Evolutionary conservation across 1,140 invertebrate genomes (phyloP).

Genomic region (Laodelphax striatellus): DNA sequence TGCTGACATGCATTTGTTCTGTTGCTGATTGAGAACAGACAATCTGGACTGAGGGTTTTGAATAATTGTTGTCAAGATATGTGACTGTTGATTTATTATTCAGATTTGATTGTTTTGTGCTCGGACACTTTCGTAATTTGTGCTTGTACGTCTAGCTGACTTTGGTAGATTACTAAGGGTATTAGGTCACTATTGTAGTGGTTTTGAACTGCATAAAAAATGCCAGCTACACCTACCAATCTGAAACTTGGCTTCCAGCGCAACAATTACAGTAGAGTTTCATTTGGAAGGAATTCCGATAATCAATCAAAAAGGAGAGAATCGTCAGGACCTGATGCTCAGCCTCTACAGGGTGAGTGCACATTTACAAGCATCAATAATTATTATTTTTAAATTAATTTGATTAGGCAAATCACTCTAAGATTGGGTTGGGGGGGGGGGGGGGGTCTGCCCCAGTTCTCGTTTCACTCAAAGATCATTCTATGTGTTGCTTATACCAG

Average conservation of each 20-base stretch:
- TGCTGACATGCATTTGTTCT: background rate
- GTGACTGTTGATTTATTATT: background rate
- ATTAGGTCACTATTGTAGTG: too few relatives aligned
- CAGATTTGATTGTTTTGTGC: conserved; percentile 11
- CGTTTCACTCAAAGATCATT: too few relatives aligned
- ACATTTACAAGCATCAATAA: too few relatives aligned
- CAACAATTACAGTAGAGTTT: conserved; percentile 16
- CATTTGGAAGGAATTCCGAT: conserved; percentile 11
- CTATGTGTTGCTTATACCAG: too few relatives aligned
- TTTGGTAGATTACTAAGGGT: too few relatives aligned
- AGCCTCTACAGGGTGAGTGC: conserved; percentile 18
- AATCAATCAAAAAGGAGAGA: conserved; percentile 23
- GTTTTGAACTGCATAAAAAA: background rate
- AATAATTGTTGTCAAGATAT: background rate
- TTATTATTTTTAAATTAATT: too few relatives aligned
- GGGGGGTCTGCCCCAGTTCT: too few relatives aligned
- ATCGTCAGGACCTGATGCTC: conserved; percentile 11
- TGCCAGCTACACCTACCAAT: conserved; percentile 16
- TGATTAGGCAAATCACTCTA: too few relatives aligned
- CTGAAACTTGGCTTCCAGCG: conserved; percentile 18
- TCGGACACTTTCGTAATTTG: background rate
- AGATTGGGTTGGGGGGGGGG: too few relatives aligned
- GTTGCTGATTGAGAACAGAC: background rate
- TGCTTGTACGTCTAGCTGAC: too few relatives aligned
- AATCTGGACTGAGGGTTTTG: background rate